Evolutionary conservation across 1,140 invertebrate genomes (phyloP), one percentile per base, ranked within the genome.

Genomic region (Lethrus apterus): DNA sequence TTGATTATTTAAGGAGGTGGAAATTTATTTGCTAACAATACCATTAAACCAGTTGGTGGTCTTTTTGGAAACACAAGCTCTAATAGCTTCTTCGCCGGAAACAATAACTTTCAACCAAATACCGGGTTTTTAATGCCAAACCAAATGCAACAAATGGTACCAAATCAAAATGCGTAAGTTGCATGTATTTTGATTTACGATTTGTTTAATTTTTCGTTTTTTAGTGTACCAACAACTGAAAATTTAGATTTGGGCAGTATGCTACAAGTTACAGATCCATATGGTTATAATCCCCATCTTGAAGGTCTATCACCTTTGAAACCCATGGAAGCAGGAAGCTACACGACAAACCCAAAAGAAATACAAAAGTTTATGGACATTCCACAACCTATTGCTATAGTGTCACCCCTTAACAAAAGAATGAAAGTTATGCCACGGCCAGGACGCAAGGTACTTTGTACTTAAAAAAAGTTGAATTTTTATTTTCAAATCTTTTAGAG

Each of bases 301-400:
- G 46, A 46, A 15, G 40, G 46, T 18, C 20, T 52, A 29, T 19
- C 42, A 10, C 24, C 18, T 11, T 30, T 48, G 13, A 52, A 48
- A 38, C 50, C 46, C 3, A n/a, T n/a, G n/a, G 24, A 13, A n/a
- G 35, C 32, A 8, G 40, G 31, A 4, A 33, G 33, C 15, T 52
- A 52, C 9, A 50, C 57, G 0, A 52, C 64, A 0, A 64, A 63
- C 32, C 18, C 52, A 5, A 50, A 48, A 30, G 48, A 53, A 8
- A 40, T 50, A 10, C 46, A 46, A 17, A 53, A 46, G 19, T 15
- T 26, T 13, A 7, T 41, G 8, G 38, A 41, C 10, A 14, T 18
- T 9, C 23, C 38, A 3, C 38, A 23, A 4, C 38, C 42, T 26
- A 18, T 35, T 20, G 30, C 15, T 24, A 29, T 32, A 11, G 21